These are phyloP conservation scores for Physella acuta DNA, from an alignment of 1,140 invertebrate genomes.

Conservation along the genomic window DNA sequence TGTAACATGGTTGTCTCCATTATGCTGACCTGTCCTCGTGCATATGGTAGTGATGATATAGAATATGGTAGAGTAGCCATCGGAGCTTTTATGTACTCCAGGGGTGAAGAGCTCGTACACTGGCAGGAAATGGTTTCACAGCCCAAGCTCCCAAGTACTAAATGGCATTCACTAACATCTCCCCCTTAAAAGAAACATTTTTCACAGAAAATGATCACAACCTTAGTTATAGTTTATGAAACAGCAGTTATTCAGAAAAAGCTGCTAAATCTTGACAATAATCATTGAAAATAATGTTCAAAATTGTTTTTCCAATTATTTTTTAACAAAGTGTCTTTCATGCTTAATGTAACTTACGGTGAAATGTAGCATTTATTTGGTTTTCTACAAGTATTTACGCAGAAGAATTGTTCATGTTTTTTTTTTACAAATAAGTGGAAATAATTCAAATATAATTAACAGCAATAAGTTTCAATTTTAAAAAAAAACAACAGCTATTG, in stretches of 20 bases:
- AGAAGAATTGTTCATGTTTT: neutral
- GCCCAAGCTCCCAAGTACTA: constrained; percentile 37
- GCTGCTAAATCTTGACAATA: too few relatives aligned
- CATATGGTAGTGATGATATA: constrained; percentile 30
- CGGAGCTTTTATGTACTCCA: constrained; percentile 58
- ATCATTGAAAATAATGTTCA: too few relatives aligned
- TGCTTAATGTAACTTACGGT: neutral
- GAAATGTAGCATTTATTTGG: neutral
- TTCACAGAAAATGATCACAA: too few relatives aligned
- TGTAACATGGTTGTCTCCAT: constrained; percentile 49
- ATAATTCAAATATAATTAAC: neutral
- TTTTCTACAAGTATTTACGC: neutral
- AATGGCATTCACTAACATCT: constrained; percentile 43
- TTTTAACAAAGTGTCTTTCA: too few relatives aligned
- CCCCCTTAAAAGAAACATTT: too few relatives aligned
- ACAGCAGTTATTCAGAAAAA: too few relatives aligned
- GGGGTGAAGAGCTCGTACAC: constrained; percentile 55
- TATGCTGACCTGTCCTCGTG: constrained; percentile 34
- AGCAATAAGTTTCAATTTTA: neutral
- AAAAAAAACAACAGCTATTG: too few relatives aligned
- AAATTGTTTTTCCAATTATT: too few relatives aligned
- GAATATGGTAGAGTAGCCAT: constrained; percentile 50
- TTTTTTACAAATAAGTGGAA: neutral
- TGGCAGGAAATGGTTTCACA: constrained; percentile 58
- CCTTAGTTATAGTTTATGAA: too few relatives aligned